A percentile compares a stretch with the other conserved stretches of the same genome.
Evolutionary conservation across 2,113 vertebrate species (phyloP).

Genomic region (Phaethornis superciliosus): DNA sequence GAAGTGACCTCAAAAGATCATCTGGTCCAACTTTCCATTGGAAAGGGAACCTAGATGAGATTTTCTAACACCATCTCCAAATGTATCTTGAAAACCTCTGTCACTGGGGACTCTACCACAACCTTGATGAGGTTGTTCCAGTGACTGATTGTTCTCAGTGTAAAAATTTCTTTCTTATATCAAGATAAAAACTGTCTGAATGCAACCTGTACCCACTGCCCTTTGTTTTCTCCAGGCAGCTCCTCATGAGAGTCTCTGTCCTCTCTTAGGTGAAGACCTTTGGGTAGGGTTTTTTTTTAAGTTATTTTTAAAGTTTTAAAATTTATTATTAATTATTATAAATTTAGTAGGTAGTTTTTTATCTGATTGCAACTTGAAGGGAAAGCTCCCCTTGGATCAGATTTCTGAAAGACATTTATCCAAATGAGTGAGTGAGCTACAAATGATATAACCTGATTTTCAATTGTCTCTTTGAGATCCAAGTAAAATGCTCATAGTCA

Average conservation of each 20-base stretch:
- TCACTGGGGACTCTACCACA: neutral
- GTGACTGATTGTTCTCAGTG: neutral
- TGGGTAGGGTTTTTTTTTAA: neutral
- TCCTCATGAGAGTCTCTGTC: accelerated
- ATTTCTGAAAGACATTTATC: neutral
- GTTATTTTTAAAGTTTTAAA: neutral
- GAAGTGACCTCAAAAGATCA: neutral
- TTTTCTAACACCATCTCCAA: neutral
- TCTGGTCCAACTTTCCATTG: neutral
- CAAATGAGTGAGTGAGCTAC: neutral
- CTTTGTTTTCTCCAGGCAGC: neutral
- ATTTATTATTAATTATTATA: neutral
- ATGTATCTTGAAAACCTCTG: neutral
- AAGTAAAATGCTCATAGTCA: neutral
- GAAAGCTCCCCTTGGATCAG: neutral
- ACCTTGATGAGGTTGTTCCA: neutral
- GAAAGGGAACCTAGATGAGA: neutral
- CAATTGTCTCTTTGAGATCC: neutral
- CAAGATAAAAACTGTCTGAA: neutral
- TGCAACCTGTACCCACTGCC: neutral
- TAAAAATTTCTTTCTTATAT: neutral
- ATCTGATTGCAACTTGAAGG: neutral
- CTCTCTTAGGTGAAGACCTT: neutral
- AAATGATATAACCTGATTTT: neutral
- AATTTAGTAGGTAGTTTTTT: neutral